Conservation (phyloP, 2,797 vertebrate genomes). For the Urosaurus nigricauda region DNA sequence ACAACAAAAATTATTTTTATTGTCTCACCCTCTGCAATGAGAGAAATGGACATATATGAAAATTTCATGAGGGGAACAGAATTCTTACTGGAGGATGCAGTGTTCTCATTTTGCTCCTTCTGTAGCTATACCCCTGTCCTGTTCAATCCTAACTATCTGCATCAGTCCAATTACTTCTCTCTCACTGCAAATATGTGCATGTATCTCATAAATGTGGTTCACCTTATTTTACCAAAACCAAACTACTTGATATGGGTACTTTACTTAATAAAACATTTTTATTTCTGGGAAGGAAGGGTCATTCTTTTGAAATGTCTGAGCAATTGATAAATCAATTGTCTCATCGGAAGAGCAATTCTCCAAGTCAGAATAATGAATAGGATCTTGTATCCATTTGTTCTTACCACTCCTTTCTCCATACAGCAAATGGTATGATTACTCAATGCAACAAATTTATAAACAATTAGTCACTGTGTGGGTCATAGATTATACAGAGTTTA, state of each 20-base stretch:
- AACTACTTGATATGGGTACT: conserved; percentile 9
- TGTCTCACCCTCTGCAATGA: too few species aligned
- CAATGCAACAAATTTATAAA: conserved; percentile 69
- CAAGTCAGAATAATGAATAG: conserved; percentile 72
- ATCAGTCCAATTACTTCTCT: neutral
- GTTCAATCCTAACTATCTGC: neutral
- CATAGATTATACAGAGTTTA: conserved; percentile 72
- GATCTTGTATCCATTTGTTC: conserved; percentile 60
- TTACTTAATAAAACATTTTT: conserved; percentile 27
- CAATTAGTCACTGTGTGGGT: conserved; percentile 66
- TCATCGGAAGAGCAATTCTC: conserved; percentile 68
- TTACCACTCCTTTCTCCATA: conserved; percentile 30
- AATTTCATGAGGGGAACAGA: too few species aligned
- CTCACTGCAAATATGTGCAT: neutral
- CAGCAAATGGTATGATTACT: conserved; percentile 73
- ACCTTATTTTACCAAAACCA: conserved; percentile 33
- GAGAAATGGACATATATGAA: too few species aligned
- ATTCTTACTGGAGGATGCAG: too few species aligned
- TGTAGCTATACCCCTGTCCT: too few species aligned
- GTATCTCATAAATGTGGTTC: neutral
- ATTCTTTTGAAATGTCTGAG: conserved; percentile 63
- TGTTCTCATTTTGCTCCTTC: too few species aligned
- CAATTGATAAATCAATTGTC: conserved; percentile 67
- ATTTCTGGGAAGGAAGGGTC: conserved; percentile 43
- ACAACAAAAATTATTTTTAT: too few species aligned